These are phyloP conservation scores for Trididemnum miniatum DNA, from an alignment of 23 tunicate genomes.

Conservation along the genomic window DNA sequence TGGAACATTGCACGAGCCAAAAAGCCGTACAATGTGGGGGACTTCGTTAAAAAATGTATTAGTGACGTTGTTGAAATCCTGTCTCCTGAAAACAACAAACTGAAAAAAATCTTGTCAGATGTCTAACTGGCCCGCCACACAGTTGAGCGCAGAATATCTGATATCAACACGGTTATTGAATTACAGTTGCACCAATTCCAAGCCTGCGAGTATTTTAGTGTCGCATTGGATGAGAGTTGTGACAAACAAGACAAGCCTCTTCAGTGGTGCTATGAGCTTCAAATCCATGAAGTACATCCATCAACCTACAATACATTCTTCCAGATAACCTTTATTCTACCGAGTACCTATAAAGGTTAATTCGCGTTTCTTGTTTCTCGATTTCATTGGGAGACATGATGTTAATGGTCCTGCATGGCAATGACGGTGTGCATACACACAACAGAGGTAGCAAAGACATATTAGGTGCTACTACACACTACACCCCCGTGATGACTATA, in stretches of 20 bases:
- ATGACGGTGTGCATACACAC: no score
- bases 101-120: conserved; percentile 21
- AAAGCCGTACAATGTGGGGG: conserved; percentile 59
- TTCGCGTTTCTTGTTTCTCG: no score
- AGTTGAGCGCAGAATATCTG: conserved; percentile 35
- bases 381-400: no score
- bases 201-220: conserved; percentile 44
- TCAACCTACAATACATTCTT: no score
- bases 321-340: no score
- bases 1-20: conserved; percentile 48
- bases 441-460: no score
- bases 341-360: no score
- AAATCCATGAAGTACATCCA: no score
- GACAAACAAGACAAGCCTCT: conserved; percentile 50
- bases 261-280: no score
- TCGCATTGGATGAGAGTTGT: conserved; percentile 54
- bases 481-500: no score
- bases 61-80: conserved; percentile 47
- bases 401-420: no score
- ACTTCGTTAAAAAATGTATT: conserved; percentile 68
- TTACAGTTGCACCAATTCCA: conserved; percentile 36
- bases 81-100: conserved; percentile 57
- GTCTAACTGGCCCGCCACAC: conserved; percentile 43
- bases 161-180: conserved; percentile 37
- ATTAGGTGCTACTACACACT: no score